Evolutionary conservation across 1,140 invertebrate genomes (phyloP).

Genomic region (Conopomorpha cramerella): DNA sequence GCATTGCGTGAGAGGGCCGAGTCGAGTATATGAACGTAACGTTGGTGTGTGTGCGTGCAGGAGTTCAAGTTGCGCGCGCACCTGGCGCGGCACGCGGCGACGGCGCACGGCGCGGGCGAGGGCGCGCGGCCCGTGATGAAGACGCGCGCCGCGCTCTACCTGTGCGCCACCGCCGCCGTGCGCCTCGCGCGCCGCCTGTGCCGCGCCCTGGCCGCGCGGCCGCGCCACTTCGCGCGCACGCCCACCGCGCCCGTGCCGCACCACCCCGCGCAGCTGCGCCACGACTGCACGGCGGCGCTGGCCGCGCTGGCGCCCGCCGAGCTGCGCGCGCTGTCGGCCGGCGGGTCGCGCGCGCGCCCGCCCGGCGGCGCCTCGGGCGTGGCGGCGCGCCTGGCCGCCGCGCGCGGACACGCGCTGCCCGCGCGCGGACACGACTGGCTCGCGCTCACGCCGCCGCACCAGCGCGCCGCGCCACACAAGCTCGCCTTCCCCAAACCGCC

Average conservation of each 20-base stretch:
- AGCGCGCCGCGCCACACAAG: conserved; percentile 73
- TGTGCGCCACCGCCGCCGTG: conserved; percentile 87
- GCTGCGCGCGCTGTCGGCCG: conserved; percentile 63
- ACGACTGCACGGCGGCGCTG: no score
- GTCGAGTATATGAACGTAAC: neutral
- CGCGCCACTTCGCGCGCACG: conserved; percentile 83
- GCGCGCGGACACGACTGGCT: conserved; percentile 76
- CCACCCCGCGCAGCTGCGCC: no score
- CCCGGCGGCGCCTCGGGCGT: conserved; percentile 80
- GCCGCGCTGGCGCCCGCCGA: conserved; percentile 65
- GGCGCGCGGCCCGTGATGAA: conserved; percentile 92
- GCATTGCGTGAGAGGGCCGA: no score
- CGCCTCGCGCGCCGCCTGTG: conserved; percentile 85
- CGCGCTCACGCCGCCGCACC: conserved; percentile 74
- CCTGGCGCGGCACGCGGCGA: conserved; percentile 88
- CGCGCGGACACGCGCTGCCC: conserved; percentile 56
- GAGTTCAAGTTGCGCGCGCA: conserved; percentile 94
- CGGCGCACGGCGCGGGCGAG: conserved; percentile 77
- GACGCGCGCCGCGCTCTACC: conserved; percentile 93
- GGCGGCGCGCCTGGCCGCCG: conserved; percentile 73
- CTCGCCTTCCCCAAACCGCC: conserved; percentile 83
- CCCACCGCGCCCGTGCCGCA: conserved; percentile 85
- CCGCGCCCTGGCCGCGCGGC: conserved; percentile 79
- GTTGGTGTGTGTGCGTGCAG: conserved; percentile 19
- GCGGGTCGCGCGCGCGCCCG: conserved; percentile 34